Evolutionary conservation across 2,113 vertebrate species (phyloP).

Genomic region (Verasper variegatus): DNA sequence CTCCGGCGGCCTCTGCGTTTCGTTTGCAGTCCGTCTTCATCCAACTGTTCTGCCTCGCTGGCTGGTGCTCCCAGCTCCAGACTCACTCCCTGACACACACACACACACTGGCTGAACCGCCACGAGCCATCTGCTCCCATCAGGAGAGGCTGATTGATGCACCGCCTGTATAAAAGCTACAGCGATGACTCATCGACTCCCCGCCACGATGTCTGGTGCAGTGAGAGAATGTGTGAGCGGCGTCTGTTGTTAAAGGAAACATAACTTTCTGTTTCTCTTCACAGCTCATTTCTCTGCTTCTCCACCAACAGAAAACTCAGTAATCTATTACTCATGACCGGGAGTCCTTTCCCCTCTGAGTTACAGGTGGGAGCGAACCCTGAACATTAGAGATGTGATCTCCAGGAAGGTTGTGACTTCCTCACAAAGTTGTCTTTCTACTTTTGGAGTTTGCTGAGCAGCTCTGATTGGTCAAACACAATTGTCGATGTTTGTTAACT

Average conservation of each 20-base stretch:
- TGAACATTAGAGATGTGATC: too few species aligned
- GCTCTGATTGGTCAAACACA: too few species aligned
- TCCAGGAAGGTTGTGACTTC: too few species aligned
- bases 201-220: not conserved
- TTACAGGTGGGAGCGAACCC: too few species aligned
- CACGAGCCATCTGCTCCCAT: constrained; percentile 64
- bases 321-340: not conserved
- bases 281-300: too few species aligned
- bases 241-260: constrained; percentile 22
- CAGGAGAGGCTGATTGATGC: constrained; percentile 61
- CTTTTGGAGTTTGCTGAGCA: too few species aligned
- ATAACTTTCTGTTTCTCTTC: not conserved
- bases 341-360: too few species aligned
- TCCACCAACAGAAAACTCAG: not conserved
- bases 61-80: not conserved
- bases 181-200: constrained; percentile 61
- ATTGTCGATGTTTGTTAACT: too few species aligned
- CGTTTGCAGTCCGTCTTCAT: constrained; percentile 42
- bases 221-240: constrained; percentile 4
- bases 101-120: constrained; percentile 30
- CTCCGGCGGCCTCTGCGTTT: not conserved
- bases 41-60: not conserved
- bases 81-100: constrained; percentile 9
- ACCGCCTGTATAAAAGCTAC: constrained; percentile 29
- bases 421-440: too few species aligned